Percentiles rank a stretch among this genome's conserved stretches.
Conservation (phyloP, 2,113 vertebrate genomes). For the Falcunculus frontatus region DNA sequence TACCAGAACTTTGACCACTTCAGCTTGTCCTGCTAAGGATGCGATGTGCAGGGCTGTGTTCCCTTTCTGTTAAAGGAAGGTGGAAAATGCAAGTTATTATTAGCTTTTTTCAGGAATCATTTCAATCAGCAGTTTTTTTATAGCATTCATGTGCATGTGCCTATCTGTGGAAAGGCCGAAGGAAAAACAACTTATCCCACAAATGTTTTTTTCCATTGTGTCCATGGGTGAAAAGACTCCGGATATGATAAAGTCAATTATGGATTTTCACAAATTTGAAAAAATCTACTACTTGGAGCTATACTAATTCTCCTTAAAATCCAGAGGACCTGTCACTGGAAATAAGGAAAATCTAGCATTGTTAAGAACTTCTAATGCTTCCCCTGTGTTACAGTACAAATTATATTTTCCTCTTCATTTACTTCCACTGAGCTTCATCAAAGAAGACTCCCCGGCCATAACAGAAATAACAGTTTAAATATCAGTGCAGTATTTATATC, state of each 20-base stretch:
- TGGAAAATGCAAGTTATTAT: not conserved
- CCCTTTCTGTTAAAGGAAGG: constrained; percentile 81
- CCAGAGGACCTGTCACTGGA: not conserved
- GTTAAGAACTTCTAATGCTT: not conserved
- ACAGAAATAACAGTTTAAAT: not conserved
- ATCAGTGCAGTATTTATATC: not conserved
- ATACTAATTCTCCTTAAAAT: not conserved
- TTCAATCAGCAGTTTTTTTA: not conserved
- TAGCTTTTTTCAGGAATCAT: not conserved
- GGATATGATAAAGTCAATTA: not conserved
- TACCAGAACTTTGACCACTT: constrained; percentile 90
- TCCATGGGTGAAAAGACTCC: not conserved
- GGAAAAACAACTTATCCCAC: not conserved
- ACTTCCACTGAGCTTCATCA: not conserved
- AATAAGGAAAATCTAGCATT: not conserved
- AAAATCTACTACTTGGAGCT: not conserved
- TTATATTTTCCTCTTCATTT: not conserved
- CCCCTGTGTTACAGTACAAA: not conserved
- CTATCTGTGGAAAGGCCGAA: not conserved
- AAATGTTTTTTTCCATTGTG: not conserved
- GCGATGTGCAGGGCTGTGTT: constrained; percentile 98
- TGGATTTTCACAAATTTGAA: not conserved
- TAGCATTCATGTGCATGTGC: rapidly evolving
- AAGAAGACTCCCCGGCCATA: not conserved
- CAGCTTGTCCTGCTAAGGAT: constrained; percentile 91